These are phyloP conservation scores for Ylistrum balloti DNA, from an alignment of 1,140 invertebrate genomes.

Conservation along the genomic window DNA sequence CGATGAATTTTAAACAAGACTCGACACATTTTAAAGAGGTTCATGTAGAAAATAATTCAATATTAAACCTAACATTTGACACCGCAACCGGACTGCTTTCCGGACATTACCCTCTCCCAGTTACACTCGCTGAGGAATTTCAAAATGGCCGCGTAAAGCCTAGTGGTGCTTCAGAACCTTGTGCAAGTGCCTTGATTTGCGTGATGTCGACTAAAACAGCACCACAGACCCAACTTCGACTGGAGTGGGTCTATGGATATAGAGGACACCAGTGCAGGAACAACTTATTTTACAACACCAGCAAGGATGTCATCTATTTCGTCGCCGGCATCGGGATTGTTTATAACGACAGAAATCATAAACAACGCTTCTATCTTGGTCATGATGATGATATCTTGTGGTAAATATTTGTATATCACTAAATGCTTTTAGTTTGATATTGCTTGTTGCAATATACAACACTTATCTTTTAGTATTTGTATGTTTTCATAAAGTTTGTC, in stretches of 20 bases:
- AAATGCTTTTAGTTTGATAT: neutral
- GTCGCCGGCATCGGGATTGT: slow-evolving; percentile 83
- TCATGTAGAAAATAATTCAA: no score
- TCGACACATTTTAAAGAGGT: no score
- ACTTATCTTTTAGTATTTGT: neutral
- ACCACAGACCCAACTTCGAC: slow-evolving; percentile 76
- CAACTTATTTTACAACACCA: slow-evolving; percentile 80
- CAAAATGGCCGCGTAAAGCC: neutral
- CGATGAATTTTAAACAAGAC: no score
- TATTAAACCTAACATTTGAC: no score
- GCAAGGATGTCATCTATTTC: slow-evolving; percentile 82
- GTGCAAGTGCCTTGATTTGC: neutral
- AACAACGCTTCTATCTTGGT: slow-evolving; percentile 81
- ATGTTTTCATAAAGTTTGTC: neutral
- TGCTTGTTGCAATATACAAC: neutral
- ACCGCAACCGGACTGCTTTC: neutral
- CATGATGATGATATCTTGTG: slow-evolving; percentile 83
- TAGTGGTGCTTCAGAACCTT: neutral
- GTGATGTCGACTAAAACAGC: slow-evolving; percentile 70
- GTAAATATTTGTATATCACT: slow-evolving; percentile 64
- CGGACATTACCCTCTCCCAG: neutral
- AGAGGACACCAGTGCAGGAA: slow-evolving; percentile 82
- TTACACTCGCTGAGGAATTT: neutral
- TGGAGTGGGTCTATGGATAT: slow-evolving; percentile 83
- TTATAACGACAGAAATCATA: slow-evolving; percentile 79